Conservation (phyloP, 2,113 vertebrate species). For the Sinocyclocheilus maitianheensis region DNA sequence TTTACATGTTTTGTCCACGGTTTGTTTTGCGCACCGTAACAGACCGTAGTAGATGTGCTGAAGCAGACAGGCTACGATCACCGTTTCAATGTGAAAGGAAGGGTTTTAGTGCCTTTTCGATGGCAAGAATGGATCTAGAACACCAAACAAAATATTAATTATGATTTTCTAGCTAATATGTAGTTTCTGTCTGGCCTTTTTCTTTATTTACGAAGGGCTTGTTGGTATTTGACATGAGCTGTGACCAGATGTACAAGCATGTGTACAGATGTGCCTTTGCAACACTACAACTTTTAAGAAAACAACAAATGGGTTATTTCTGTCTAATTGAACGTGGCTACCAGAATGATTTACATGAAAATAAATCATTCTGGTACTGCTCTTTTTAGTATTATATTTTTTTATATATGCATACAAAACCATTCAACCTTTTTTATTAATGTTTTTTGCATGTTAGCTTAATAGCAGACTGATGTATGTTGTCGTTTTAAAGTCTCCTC, state of each 20-base stretch:
- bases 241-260: constrained; percentile 62
- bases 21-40: neutral
- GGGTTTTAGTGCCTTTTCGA: constrained; percentile 64
- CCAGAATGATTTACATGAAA: constrained; percentile 54
- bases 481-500: constrained; percentile 65
- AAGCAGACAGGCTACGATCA: neutral
- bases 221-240: constrained; percentile 61
- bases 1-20: constrained; percentile 27
- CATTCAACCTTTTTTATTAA: constrained; percentile 60
- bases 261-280: constrained; percentile 62
- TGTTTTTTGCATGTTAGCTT: constrained; percentile 77
- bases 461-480: constrained; percentile 69
- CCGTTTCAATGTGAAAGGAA: constrained; percentile 30
- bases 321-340: constrained; percentile 68
- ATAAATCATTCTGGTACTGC: constrained; percentile 62
- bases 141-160: constrained; percentile 68
- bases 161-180: constrained; percentile 15
- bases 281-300: constrained; percentile 66
- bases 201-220: constrained; percentile 44
- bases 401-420: constrained; percentile 72
- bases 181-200: constrained; percentile 45
- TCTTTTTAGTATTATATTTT: constrained; percentile 73
- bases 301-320: constrained; percentile 60
- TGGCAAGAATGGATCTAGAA: constrained; percentile 56
- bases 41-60: constrained; percentile 1